Conservation (phyloP, 1,140 invertebrate species). For the Dysdera silvatica region DNA sequence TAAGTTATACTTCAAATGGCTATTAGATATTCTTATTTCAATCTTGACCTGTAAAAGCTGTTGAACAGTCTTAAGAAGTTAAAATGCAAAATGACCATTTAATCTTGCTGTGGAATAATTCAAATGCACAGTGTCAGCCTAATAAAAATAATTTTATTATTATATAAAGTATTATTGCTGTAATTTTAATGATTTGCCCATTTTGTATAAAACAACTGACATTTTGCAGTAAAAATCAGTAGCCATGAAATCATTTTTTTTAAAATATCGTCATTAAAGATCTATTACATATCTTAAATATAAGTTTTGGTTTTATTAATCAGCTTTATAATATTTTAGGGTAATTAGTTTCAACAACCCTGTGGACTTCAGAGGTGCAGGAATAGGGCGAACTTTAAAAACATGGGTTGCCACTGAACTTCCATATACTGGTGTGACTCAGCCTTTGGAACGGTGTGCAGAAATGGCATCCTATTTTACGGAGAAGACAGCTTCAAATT, state of each 20-base stretch:
- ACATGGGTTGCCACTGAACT: slow-evolving; percentile 11
- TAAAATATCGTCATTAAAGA: background rate
- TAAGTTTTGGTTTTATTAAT: slow-evolving; percentile 23
- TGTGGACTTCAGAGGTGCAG: slow-evolving; percentile 57
- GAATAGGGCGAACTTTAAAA: slow-evolving; percentile 57
- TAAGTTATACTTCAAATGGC: too few relatives aligned
- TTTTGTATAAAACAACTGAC: too few relatives aligned
- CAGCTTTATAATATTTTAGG: slow-evolving; percentile 39
- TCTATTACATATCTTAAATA: slow-evolving; percentile 9
- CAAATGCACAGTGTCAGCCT: too few relatives aligned
- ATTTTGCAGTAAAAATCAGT: too few relatives aligned
- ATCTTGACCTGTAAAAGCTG: too few relatives aligned
- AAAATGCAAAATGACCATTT: too few relatives aligned
- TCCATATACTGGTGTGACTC: slow-evolving; percentile 11
- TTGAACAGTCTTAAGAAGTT: too few relatives aligned
- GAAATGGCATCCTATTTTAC: slow-evolving; percentile 63
- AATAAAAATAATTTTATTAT: too few relatives aligned
- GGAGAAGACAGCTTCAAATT: slow-evolving; percentile 72
- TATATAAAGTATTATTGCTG: background rate
- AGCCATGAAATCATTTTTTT: background rate
- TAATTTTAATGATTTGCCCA: background rate
- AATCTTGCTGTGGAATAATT: too few relatives aligned
- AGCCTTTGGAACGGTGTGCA: slow-evolving; percentile 33
- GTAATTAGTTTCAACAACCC: slow-evolving; percentile 58
- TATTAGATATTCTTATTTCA: too few relatives aligned